These are phyloP conservation scores for Crossaster papposus DNA, from an alignment of 53 echinoderm and acorn worm species.

Conservation along the genomic window DNA sequence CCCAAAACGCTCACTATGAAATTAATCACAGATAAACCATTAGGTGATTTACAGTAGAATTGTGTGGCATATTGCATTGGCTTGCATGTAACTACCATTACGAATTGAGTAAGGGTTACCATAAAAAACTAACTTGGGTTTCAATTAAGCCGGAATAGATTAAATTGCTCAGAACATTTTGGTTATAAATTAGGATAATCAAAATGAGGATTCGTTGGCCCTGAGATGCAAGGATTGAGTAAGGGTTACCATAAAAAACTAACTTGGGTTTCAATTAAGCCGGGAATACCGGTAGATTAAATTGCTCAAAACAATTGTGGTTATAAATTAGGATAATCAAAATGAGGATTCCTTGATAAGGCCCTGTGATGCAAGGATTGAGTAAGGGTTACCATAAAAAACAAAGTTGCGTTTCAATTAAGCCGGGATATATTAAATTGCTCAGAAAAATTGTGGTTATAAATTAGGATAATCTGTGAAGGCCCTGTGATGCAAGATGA, in stretches of 20 bases:
- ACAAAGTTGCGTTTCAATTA: neutral
- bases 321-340: neutral
- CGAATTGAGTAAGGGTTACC: too few species aligned
- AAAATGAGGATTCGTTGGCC: neutral
- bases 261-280: neutral
- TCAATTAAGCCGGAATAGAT: neutral
- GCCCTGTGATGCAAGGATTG: neutral
- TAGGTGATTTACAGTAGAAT: too few species aligned
- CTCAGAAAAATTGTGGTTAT: neutral
- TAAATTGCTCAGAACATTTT: neutral
- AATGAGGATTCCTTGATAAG: neutral
- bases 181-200: neutral
- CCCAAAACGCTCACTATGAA: neutral
- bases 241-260: neutral
- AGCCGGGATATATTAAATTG: neutral
- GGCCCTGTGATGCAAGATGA: neutral
- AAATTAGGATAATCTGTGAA: neutral
- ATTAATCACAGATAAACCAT: neutral
- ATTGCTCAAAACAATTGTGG: neutral
- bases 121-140: neutral
- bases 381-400: neutral
- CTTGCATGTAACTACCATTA: too few species aligned
- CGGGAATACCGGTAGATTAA: neutral
- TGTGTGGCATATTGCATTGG: too few species aligned
- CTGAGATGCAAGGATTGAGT: neutral